Conservation (phyloP, 2,113 vertebrate species). For the Gymnarchus niloticus region DNA sequence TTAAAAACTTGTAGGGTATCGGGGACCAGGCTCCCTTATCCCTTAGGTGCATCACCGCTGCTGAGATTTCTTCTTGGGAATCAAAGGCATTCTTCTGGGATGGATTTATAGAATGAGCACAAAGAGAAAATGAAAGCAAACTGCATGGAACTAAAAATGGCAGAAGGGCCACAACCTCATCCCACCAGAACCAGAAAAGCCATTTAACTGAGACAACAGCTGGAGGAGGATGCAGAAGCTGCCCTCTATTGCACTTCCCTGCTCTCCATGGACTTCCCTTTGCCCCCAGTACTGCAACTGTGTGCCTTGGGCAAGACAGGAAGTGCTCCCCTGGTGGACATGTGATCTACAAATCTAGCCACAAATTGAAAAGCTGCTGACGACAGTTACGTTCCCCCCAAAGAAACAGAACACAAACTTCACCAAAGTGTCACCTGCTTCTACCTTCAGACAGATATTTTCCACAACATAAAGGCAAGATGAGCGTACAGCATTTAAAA, state of each 20-base stretch:
- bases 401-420: not conserved
- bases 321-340: not conserved
- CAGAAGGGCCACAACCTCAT: not conserved
- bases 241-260: not conserved
- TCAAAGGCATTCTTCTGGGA: not conserved
- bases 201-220: not conserved
- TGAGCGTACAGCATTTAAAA: not conserved
- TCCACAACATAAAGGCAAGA: not conserved
- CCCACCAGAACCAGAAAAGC: not conserved
- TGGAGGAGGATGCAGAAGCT: not conserved
- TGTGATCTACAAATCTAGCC: not conserved
- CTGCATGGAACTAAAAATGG: not conserved
- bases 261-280: not conserved
- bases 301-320: not conserved
- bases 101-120: not conserved
- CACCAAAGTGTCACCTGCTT: not conserved
- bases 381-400: not conserved
- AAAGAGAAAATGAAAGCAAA: not conserved
- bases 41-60: not conserved
- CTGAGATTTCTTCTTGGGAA: not conserved
- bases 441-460: not conserved
- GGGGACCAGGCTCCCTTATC: not conserved
- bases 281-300: not conserved
- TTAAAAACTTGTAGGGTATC: not conserved
- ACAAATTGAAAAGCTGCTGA: not conserved